A percentile compares a stretch with the other conserved stretches of the same genome.
Conservation (phyloP, 2,797 vertebrate species). For the Squalus acanthias region DNA sequence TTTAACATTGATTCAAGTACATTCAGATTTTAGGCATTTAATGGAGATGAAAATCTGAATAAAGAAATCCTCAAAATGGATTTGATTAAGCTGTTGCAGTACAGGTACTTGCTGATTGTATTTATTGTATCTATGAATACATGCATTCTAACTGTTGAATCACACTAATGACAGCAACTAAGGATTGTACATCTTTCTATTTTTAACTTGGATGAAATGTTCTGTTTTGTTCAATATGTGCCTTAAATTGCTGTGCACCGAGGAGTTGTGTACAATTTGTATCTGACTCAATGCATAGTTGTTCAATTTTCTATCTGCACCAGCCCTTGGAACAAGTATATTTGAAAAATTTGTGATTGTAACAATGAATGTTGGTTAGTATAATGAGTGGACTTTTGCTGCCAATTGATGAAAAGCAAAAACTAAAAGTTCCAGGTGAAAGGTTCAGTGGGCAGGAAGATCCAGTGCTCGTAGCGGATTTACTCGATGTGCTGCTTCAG, state of each 20-base stretch:
- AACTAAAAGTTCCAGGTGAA: not conserved
- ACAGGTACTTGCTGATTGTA: not conserved
- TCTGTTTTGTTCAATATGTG: not conserved
- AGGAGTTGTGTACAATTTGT: not conserved
- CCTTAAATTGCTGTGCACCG: not conserved
- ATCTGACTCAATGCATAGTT: not conserved
- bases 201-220: not conserved
- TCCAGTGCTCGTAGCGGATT: not conserved
- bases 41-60: not conserved
- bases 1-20: not conserved
- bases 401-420: not conserved
- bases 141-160: not conserved
- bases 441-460: not conserved
- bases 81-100: not conserved
- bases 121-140: not conserved
- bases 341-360: not conserved
- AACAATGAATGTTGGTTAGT: not conserved
- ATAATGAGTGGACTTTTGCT: not conserved
- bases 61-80: not conserved
- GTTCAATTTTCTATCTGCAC: not conserved
- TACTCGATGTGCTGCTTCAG: not conserved
- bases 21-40: not conserved
- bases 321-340: not conserved
- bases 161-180: not conserved
- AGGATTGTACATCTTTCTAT: not conserved